Evolutionary conservation across 2,888 invertebrate species (phyloP).

Genomic region (Melikaiella ostensackeni): DNA sequence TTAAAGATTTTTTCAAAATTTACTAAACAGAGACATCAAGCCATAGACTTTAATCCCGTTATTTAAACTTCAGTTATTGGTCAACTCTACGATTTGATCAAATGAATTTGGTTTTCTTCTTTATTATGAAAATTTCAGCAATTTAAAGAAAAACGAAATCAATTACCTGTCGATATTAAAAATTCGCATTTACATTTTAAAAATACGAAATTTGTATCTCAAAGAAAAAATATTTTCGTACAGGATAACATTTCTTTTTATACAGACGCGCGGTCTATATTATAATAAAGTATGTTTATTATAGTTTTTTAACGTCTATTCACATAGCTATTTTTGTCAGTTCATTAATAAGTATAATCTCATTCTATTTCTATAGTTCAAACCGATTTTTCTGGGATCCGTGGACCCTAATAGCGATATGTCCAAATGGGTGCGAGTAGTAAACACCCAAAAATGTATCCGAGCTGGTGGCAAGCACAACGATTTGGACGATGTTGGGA

Average conservation of each 20-base stretch:
- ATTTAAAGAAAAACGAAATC: slow-evolving; percentile 4
- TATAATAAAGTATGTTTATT: no score
- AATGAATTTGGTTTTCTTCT: not conserved
- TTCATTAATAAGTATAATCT: slow-evolving; percentile 5
- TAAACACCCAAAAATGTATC: slow-evolving; percentile 99
- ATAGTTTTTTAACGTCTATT: no score
- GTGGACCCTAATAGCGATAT: slow-evolving; percentile 98
- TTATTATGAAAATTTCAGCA: not conserved
- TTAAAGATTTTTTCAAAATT: no score
- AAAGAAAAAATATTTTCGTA: no score
- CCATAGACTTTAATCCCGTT: no score
- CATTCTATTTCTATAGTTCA: slow-evolving; percentile 82
- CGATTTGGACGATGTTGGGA: slow-evolving; percentile 99
- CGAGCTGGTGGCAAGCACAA: slow-evolving; percentile 99
- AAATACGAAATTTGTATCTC: not conserved
- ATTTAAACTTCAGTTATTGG: no score
- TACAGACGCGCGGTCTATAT: no score
- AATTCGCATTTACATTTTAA: slow-evolving; percentile 9
- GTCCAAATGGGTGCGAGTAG: slow-evolving; percentile 91
- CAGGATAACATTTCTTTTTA: no score
- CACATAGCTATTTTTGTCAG: not conserved
- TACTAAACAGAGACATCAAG: no score
- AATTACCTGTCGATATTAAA: no score
- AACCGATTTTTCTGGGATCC: slow-evolving; percentile 97
- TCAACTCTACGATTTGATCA: no score